phyloP scores from a whole-genome alignment of 2,113 vertebrate genomes.

The Ursus arctos region DNA sequence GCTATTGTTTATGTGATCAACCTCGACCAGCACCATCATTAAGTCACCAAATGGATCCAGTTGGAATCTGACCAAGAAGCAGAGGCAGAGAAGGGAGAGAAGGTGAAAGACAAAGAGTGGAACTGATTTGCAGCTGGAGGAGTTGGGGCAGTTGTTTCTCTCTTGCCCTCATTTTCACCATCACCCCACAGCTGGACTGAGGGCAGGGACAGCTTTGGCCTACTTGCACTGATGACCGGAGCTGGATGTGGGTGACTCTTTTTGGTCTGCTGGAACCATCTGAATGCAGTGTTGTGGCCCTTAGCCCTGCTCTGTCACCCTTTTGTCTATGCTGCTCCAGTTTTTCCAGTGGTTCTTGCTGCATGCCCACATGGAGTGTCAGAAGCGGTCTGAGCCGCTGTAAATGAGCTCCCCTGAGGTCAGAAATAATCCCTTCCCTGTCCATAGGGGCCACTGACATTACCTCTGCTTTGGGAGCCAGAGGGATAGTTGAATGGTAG shows the following conservation, averaged over 20 bases:
- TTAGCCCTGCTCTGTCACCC: background rate
- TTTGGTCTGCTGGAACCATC: background rate
- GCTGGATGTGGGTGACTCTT: background rate
- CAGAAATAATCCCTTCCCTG: background rate
- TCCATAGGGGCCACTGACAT: accelerated
- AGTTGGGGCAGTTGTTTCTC: background rate
- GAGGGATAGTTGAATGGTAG: background rate
- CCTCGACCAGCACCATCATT: background rate
- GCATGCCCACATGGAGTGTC: background rate
- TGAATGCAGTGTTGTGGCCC: accelerated
- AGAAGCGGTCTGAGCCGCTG: background rate
- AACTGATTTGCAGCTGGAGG: background rate
- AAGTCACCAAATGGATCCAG: background rate
- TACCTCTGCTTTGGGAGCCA: background rate
- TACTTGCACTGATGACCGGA: background rate
- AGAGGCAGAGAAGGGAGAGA: background rate
- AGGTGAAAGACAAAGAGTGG: background rate
- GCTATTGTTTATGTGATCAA: background rate
- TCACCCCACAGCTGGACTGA: background rate
- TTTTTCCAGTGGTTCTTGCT: background rate
- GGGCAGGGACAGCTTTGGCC: background rate
- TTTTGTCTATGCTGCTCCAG: background rate
- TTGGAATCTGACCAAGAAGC: background rate
- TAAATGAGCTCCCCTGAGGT: background rate
- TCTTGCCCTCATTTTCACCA: background rate